Evolutionary conservation across 2,888 invertebrate species (phyloP).

Genomic region (Polydesmus complanatus): DNA sequence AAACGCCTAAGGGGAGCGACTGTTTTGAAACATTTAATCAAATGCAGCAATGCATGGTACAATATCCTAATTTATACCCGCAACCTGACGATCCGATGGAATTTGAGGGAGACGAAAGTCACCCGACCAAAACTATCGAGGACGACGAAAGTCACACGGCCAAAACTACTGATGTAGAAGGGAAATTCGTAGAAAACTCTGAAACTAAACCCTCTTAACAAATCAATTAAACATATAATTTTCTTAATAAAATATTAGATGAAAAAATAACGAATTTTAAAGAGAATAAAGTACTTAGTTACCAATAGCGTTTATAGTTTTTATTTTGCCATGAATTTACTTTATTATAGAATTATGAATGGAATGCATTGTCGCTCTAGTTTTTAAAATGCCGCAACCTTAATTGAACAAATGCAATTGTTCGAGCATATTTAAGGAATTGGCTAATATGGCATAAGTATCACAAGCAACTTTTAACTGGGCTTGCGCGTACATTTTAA

Average conservation of each 20-base stretch:
- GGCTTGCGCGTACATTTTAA: constrained; percentile 28
- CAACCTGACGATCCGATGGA: constrained; percentile 6
- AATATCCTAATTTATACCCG: constrained; percentile 16
- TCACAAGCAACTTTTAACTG: constrained; percentile 30
- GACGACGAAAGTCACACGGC: background rate
- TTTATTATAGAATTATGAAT: too few relatives aligned
- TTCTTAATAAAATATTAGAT: background rate
- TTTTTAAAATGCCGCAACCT: too few relatives aligned
- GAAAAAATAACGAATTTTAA: background rate
- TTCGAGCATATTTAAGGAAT: constrained; percentile 7
- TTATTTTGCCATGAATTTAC: too few relatives aligned
- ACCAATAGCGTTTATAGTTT: too few relatives aligned
- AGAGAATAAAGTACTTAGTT: too few relatives aligned
- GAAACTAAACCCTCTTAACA: background rate
- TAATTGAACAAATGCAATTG: background rate
- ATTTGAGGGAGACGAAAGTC: constrained; percentile 2
- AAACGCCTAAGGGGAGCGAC: constrained; percentile 83
- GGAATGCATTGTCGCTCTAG: too few relatives aligned
- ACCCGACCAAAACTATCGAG: background rate
- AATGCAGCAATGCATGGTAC: constrained; percentile 17
- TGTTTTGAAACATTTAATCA: constrained; percentile 50
- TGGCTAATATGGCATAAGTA: constrained; percentile 20
- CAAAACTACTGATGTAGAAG: background rate
- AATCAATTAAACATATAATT: background rate
- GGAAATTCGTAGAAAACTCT: background rate